Evolutionary conservation across 1,140 invertebrate genomes (phyloP).

Genomic region (Leptonema lineaticorne): DNA sequence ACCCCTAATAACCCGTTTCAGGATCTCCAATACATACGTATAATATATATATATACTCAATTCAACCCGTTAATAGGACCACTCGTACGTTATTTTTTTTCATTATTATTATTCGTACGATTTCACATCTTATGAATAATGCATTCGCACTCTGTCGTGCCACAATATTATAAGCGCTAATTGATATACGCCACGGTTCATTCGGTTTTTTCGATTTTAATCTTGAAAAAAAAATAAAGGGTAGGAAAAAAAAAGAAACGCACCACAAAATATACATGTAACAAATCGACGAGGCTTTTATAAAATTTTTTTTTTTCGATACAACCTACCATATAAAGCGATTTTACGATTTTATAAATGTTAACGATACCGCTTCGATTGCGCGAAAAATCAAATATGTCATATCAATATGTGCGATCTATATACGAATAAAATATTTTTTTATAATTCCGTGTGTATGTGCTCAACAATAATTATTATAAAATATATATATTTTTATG

Average conservation of each 20-base stretch:
- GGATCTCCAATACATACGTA: background rate
- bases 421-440: no score
- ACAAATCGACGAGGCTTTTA: no score
- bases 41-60: no score
- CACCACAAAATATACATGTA: no score
- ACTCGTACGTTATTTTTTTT: no score
- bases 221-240: background rate
- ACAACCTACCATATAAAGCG: no score
- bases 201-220: background rate
- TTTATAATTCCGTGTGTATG: no score
- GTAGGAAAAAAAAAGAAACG: background rate
- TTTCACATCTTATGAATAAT: conserved; percentile 13
- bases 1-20: conserved; percentile 18
- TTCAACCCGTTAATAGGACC: no score
- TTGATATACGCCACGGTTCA: conserved; percentile 14
- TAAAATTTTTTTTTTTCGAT: no score
- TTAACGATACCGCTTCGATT: background rate
- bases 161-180: background rate
- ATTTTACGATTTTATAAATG: background rate
- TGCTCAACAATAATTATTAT: no score
- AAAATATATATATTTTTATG: background rate
- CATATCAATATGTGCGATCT: no score
- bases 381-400: no score
- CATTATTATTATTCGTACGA: background rate
- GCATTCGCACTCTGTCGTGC: background rate